Percentiles rank a stretch among this genome's conserved stretches.
Conservation (phyloP, 2,113 vertebrate genomes). For the Psilopogon haemacephalus region DNA sequence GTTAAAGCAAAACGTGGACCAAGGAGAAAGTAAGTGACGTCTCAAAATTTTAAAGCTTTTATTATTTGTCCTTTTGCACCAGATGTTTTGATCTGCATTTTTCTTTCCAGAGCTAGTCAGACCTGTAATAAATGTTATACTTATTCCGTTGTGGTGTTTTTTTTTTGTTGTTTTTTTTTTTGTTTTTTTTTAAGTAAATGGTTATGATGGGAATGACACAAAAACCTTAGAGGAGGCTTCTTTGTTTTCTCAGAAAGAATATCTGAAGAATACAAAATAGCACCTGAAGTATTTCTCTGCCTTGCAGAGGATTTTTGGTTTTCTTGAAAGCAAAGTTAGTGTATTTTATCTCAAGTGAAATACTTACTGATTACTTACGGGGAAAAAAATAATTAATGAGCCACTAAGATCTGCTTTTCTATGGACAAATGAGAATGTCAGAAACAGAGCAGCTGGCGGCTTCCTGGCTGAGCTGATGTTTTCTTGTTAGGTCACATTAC, state of each 20-base stretch:
- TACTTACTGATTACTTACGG: not conserved
- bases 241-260: not conserved
- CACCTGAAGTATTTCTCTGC: not conserved
- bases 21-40: constrained; percentile 80
- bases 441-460: not conserved
- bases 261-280: not conserved
- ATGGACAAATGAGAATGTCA: not conserved
- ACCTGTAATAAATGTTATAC: not conserved
- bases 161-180: not conserved
- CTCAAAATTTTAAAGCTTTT: not conserved
- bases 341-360: not conserved
- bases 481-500: not conserved
- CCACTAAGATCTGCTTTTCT: not conserved
- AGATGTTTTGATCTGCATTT: not conserved
- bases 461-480: not conserved
- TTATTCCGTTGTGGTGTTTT: not conserved
- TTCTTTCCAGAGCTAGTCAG: not conserved
- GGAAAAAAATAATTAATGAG: not conserved
- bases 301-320: not conserved
- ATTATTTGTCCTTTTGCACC: not conserved
- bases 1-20: constrained; percentile 74
- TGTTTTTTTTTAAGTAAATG: not conserved
- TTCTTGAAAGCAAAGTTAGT: not conserved
- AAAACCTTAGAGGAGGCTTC: not conserved
- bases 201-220: not conserved